A percentile compares a stretch with the other conserved stretches of the same genome.
phyloP scores from a whole-genome alignment of 2,888 invertebrate species.

The Spicauda simplicius region DNA sequence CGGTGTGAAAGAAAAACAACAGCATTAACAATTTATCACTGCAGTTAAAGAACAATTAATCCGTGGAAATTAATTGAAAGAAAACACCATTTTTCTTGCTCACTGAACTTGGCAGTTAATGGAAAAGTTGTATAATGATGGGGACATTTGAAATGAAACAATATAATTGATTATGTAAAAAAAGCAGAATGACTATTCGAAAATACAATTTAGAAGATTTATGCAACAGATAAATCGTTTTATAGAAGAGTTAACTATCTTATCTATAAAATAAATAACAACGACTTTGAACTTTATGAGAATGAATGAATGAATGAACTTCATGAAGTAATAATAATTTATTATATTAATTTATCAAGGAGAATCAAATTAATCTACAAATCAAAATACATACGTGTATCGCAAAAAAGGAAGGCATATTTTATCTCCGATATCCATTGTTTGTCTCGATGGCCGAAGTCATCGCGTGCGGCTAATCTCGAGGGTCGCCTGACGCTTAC shows the following conservation, averaged over 20 bases:
- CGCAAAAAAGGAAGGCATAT: slow-evolving; percentile 22
- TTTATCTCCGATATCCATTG: slow-evolving; percentile 40
- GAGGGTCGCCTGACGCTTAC: slow-evolving; percentile 69
- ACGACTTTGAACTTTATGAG: too few species aligned
- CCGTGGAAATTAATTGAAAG: slow-evolving; percentile 49
- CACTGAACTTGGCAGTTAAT: slow-evolving; percentile 34
- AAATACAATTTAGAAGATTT: too few species aligned
- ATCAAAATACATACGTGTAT: background rate
- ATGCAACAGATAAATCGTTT: too few species aligned
- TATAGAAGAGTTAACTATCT: too few species aligned
- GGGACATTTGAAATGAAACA: background rate
- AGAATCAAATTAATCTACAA: too few species aligned
- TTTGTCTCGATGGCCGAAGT: slow-evolving; percentile 52
- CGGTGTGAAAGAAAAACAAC: slow-evolving; percentile 8
- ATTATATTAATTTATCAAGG: too few species aligned
- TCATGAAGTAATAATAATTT: too few species aligned
- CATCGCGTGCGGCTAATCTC: slow-evolving; percentile 65
- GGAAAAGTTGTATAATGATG: slow-evolving; percentile 14
- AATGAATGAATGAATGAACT: too few species aligned
- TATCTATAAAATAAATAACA: too few species aligned
- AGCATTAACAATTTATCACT: slow-evolving; percentile 45
- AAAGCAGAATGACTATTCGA: too few species aligned
- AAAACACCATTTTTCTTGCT: slow-evolving; percentile 49
- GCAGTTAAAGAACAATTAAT: slow-evolving; percentile 50
- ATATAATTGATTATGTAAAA: background rate